Conservation (phyloP, 2,797 vertebrate species). For the Valencia hispanica region DNA sequence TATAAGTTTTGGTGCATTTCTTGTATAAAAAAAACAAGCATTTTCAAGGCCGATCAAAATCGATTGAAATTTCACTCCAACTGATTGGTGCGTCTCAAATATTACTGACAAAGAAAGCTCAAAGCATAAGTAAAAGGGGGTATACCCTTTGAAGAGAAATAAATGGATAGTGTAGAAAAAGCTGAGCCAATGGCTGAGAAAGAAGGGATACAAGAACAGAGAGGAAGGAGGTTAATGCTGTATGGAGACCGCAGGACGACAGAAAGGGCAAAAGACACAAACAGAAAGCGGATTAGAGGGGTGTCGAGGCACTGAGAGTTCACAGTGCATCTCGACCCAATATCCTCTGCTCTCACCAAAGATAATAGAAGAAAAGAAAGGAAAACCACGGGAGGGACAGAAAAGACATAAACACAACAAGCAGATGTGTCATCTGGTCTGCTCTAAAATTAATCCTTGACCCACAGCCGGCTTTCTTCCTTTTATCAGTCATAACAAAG, state of each 20-base stretch:
- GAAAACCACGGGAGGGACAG: conserved; percentile 67
- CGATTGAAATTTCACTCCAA: not conserved
- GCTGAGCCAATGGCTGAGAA: conserved; percentile 21
- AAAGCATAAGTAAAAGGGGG: conserved; percentile 6
- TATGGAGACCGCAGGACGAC: conserved; percentile 60
- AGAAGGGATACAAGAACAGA: conserved; percentile 7
- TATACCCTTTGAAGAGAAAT: conserved; percentile 8
- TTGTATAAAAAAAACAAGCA: not conserved
- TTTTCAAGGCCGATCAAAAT: not conserved
- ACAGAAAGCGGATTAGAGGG: conserved; percentile 68
- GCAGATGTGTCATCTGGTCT: conserved; percentile 73
- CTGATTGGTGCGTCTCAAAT: not conserved
- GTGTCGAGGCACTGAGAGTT: conserved; percentile 67
- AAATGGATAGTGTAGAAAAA: conserved; percentile 13
- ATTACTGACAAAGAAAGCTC: conserved; percentile 3
- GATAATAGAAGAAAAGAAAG: conserved; percentile 72
- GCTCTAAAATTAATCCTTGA: conserved; percentile 75
- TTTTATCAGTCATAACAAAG: conserved; percentile 77
- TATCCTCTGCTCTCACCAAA: conserved; percentile 71
- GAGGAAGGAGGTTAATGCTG: conserved; percentile 38
- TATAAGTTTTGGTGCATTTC: not conserved
- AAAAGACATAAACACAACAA: conserved; percentile 70
- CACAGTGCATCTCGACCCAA: conserved; percentile 70
- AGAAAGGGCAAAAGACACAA: conserved; percentile 64
- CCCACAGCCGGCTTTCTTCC: conserved; percentile 63